Base-by-base conservation (phyloP, 1,140 invertebrate genomes). In the Cydia strobilella region DNA sequence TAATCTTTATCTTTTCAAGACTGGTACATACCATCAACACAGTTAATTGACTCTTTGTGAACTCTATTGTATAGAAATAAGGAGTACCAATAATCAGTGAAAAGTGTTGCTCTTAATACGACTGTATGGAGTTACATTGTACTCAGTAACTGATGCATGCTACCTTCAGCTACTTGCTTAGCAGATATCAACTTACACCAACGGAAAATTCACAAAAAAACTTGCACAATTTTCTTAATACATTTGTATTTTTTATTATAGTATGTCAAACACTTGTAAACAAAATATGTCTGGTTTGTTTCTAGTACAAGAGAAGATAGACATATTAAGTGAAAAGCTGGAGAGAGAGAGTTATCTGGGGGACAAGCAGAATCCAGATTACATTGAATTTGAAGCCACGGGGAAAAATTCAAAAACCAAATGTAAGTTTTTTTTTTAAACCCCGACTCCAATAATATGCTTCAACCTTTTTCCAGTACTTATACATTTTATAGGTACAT, bases 301-400 rank as follows among this genome's bases (percentile, higher is more conserved):
- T 95, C 78, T 84, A 98, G 97, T 98, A 76, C 97, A 98, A 94
- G 97, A 98, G 84, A 98, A 98, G 91, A 94, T 98, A 74, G 97
- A 98, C 54, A 90, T 94, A 71, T 88, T 97, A 63, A 97, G 96
- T 93, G 97, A 97, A 83, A 95, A 94, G 88, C 85, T 97, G 48
- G 96, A 97, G 88, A 94, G 95, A 85, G 96, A 96, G 89, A 95
- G 94, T 77, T 95, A 94, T 87, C 91, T 94, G 48, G 94, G 94
- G 72, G 96, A 96, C 76, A 95, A 96, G 90, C 94, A 94, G 59
- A 94, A 93, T 82, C 84, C 87, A 72, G 95, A 95, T 79, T 94
- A 93, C 79, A 93, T 94, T 72, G 95, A 96, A 85, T 94, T 94
- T 93, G 95, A 94, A 86, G 93, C 94, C 80, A 86, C 94, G 80